Evolutionary conservation across 2,888 invertebrate genomes (phyloP).

Genomic region (Andrena dorsata): DNA sequence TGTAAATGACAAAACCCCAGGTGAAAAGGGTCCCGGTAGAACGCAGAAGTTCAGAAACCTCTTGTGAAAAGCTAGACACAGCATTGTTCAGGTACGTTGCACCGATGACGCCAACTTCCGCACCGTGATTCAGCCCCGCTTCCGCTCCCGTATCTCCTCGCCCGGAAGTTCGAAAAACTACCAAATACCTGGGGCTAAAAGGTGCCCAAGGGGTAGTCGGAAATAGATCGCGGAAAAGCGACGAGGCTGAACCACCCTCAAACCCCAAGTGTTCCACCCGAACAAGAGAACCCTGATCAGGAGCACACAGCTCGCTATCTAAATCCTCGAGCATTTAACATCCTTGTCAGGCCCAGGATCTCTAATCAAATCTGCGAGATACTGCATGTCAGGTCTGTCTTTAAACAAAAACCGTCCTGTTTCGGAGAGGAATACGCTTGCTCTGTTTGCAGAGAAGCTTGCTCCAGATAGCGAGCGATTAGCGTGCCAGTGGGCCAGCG

Average conservation of each 20-base stretch:
- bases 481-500: not conserved
- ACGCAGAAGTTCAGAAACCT: conserved; percentile 19
- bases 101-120: conserved; percentile 64
- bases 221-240: conserved; percentile 19
- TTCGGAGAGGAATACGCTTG: not conserved
- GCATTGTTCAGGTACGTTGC: conserved; percentile 44
- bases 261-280: not conserved
- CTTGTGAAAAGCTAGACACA: conserved; percentile 11
- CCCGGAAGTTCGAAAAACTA: conserved; percentile 51
- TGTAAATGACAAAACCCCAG: not conserved
- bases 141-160: conserved; percentile 58
- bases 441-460: conserved; percentile 7
- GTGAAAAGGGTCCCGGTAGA: not conserved
- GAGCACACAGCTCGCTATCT: not conserved
- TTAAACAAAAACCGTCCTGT: not conserved
- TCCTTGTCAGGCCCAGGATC: not conserved
- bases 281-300: not conserved
- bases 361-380: not conserved
- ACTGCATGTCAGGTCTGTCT: not conserved
- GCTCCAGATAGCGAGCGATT: conserved; percentile 12
- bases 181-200: conserved; percentile 32
- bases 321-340: not conserved
- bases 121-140: conserved; percentile 56
- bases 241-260: not conserved
- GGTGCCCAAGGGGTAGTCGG: not conserved